A percentile compares a stretch with the other conserved stretches of the same genome.
phyloP scores from a whole-genome alignment of 2,888 invertebrate species.

The Sarcophaga variegata region DNA sequence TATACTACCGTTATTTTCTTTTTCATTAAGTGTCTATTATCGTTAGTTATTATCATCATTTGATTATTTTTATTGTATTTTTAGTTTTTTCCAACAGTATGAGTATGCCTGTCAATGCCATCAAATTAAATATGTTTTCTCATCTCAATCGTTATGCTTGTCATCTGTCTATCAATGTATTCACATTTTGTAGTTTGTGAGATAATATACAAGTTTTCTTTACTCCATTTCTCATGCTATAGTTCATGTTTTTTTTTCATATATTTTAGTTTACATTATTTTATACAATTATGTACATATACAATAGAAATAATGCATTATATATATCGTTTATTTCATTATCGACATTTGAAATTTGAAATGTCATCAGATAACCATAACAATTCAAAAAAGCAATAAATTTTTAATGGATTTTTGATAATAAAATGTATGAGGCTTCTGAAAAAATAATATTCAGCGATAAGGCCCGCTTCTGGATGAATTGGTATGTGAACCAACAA shows the following conservation, averaged over 20 bases:
- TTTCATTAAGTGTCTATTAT: not conserved
- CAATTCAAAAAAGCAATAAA: not conserved
- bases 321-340: not conserved
- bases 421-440: no score
- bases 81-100: not conserved
- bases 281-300: not conserved
- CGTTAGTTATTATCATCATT: constrained; percentile 7
- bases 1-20: not conserved
- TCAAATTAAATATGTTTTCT: constrained; percentile 14
- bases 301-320: not conserved
- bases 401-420: not conserved
- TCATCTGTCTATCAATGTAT: constrained; percentile 30
- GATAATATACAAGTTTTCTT: constrained; percentile 5
- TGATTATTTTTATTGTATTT: not conserved
- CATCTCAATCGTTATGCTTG: constrained; percentile 1
- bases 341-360: not conserved
- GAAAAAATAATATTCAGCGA: no score
- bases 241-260: constrained; percentile 14
- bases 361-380: not conserved
- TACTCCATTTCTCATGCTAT: not conserved
- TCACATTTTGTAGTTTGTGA: not conserved
- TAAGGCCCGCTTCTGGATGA: no score
- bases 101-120: constrained; percentile 4
- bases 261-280: not conserved
- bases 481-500: no score